A percentile compares a stretch with the other conserved stretches of the same genome.
Conservation (phyloP, 2,113 vertebrate species). For the Tragelaphus scriptus region DNA sequence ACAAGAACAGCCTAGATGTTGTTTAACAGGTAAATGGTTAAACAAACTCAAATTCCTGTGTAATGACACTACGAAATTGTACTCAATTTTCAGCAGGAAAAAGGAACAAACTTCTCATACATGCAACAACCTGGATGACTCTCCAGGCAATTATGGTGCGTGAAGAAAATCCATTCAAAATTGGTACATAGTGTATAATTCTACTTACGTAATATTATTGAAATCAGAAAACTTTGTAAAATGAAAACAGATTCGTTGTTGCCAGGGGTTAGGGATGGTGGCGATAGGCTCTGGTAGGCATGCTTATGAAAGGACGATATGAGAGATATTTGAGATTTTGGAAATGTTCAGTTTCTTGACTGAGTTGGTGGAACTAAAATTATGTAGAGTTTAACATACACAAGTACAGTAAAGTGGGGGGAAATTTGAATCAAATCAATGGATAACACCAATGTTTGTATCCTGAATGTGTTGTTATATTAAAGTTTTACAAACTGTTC, state of each 20-base stretch:
- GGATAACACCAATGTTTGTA: neutral
- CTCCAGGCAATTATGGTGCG: neutral
- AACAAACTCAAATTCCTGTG: neutral
- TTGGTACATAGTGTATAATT: neutral
- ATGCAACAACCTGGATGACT: neutral
- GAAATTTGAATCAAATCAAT: neutral
- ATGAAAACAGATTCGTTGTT: neutral
- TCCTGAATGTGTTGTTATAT: neutral
- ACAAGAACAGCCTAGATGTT: neutral
- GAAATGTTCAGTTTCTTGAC: neutral
- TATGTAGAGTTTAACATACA: neutral
- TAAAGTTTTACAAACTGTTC: neutral
- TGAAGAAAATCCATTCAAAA: neutral
- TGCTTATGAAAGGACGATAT: neutral
- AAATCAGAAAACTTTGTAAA: neutral
- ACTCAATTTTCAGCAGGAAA: neutral
- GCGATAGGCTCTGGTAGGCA: rapidly evolving
- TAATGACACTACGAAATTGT: neutral
- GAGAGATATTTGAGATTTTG: neutral
- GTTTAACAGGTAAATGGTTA: neutral
- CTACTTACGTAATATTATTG: neutral
- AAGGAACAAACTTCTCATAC: neutral
- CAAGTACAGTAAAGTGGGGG: neutral
- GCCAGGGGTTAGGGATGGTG: neutral
- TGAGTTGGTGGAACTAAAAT: neutral